These are phyloP conservation scores for Entelurus aequoreus DNA, from an alignment of 2,113 vertebrate genomes.

Conservation along the genomic window DNA sequence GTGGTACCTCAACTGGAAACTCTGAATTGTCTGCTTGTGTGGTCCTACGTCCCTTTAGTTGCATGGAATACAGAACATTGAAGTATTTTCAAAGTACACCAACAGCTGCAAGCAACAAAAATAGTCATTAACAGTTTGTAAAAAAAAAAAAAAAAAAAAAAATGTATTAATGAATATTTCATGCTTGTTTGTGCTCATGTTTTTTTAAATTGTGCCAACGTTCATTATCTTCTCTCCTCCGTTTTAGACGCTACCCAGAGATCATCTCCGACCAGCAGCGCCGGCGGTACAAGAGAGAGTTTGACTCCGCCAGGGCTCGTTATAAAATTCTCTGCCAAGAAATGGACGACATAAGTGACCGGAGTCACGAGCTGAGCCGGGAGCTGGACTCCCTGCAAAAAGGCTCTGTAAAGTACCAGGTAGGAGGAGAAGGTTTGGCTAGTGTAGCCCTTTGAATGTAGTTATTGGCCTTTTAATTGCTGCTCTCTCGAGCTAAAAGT, in stretches of 20 bases:
- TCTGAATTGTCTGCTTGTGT: no score
- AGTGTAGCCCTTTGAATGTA: no score
- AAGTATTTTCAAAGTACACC: no score
- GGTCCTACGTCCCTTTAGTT: no score
- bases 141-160: neutral
- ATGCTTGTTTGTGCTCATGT: neutral
- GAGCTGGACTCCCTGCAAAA: slow-evolving; percentile 72
- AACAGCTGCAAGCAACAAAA: neutral
- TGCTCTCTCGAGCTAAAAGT: no score
- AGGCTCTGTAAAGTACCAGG: slow-evolving; percentile 74
- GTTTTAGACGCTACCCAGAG: slow-evolving; percentile 71
- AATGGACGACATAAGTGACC: slow-evolving; percentile 77
- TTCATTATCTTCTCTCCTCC: neutral
- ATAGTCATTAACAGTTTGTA: neutral
- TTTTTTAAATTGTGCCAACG: neutral
- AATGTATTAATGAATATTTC: neutral
- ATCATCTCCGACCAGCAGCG: slow-evolving; percentile 70
- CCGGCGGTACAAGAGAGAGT: slow-evolving; percentile 75
- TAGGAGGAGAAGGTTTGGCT: slow-evolving; percentile 25
- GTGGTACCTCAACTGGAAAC: no score
- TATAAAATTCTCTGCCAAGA: slow-evolving; percentile 78
- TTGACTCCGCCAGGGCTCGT: slow-evolving; percentile 65
- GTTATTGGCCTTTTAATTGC: no score
- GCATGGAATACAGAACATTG: no score
- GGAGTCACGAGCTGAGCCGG: slow-evolving; percentile 74